These are phyloP conservation scores for Caenorhabditis macrosperma DNA, from an alignment of 2,888 invertebrate genomes.

Conservation along the genomic window DNA sequence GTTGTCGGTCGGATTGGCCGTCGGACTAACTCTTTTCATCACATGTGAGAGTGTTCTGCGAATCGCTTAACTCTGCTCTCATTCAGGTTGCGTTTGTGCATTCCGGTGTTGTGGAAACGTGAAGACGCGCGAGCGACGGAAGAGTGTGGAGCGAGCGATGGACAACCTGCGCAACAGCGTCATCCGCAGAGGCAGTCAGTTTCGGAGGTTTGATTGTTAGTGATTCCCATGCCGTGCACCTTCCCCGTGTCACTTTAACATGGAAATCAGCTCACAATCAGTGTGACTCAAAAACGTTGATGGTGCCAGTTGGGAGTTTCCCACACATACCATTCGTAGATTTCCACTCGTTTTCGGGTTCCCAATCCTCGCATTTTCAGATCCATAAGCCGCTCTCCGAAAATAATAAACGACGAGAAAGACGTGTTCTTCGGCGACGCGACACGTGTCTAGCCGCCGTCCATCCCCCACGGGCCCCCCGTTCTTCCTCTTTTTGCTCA, in stretches of 20 bases:
- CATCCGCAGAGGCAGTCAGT: slow-evolving; percentile 70
- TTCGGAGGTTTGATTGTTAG: slow-evolving; percentile 68
- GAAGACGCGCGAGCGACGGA: slow-evolving; percentile 62
- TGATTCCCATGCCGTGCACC: slow-evolving; percentile 49
- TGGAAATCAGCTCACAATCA: slow-evolving; percentile 51
- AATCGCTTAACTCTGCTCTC: neutral
- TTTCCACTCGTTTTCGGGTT: neutral
- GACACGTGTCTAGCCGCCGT: slow-evolving; percentile 72
- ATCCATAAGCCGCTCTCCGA: slow-evolving; percentile 75
- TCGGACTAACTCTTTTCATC: slow-evolving; percentile 74
- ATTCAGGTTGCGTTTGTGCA: slow-evolving; percentile 79
- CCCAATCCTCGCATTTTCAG: slow-evolving; percentile 39
- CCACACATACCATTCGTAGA: slow-evolving; percentile 5
- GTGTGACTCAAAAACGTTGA: neutral
- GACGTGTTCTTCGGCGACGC: slow-evolving; percentile 72
- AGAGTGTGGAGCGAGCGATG: slow-evolving; percentile 68
- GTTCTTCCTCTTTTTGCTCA: slow-evolving; percentile 5
- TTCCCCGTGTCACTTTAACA: slow-evolving; percentile 39
- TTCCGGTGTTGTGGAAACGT: slow-evolving; percentile 80
- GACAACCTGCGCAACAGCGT: slow-evolving; percentile 71
- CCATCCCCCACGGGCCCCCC: slow-evolving; percentile 12
- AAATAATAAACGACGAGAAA: slow-evolving; percentile 69
- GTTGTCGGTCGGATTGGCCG: slow-evolving; percentile 77
- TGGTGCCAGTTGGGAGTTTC: neutral
- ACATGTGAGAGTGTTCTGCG: slow-evolving; percentile 73